Conservation (phyloP, 2,113 vertebrate genomes). For the Zapus hudsonius region DNA sequence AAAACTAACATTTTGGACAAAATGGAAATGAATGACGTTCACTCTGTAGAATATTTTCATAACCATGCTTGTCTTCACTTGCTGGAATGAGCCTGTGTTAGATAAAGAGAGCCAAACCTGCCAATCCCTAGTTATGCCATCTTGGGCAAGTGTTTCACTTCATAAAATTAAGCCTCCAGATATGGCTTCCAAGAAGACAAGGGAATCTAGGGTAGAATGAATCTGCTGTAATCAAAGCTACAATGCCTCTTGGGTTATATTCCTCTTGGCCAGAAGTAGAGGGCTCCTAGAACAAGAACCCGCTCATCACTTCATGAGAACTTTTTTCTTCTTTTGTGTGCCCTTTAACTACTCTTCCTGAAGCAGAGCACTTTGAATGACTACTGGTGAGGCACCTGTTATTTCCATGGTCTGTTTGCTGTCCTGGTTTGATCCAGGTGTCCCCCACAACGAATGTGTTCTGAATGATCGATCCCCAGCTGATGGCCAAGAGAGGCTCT, state of each 20-base stretch:
- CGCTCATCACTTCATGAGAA: background rate
- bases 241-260: background rate
- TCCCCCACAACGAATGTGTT: too few species aligned
- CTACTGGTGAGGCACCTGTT: background rate
- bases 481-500: too few species aligned
- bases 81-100: background rate
- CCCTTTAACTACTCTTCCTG: background rate
- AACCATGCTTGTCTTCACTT: background rate
- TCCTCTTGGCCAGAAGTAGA: background rate
- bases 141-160: background rate
- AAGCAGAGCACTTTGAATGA: too few species aligned
- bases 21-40: background rate
- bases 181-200: background rate
- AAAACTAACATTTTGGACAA: background rate
- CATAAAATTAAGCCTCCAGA: background rate
- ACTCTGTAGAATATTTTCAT: background rate
- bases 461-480: too few species aligned
- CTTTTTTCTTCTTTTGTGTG: background rate
- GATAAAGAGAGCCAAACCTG: background rate
- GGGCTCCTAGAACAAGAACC: background rate
- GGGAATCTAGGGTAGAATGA: background rate
- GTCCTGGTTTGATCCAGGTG: too few species aligned
- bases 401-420: background rate
- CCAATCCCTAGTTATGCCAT: background rate
- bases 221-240: background rate